These are phyloP conservation scores for Leucophenga maculata DNA, from an alignment of 2,888 invertebrate species.

Conservation along the genomic window DNA sequence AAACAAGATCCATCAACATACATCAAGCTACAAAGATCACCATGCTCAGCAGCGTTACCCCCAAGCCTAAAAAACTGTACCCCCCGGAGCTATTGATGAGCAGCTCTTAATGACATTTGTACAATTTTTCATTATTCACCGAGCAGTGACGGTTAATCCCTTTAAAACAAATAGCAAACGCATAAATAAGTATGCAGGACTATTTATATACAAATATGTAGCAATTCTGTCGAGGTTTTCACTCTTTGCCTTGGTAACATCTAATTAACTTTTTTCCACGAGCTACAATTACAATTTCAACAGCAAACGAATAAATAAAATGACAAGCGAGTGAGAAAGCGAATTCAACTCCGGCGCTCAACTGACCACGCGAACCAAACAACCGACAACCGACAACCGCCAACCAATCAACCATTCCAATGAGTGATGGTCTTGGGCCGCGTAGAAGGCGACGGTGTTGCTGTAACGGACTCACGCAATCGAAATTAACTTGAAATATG, in stretches of 20 bases:
- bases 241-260: slow-evolving; percentile 52
- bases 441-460: slow-evolving; percentile 21
- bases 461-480: slow-evolving; percentile 66
- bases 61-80: too few relatives aligned
- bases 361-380: background rate
- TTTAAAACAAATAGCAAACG: background rate
- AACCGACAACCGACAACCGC: background rate
- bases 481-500: slow-evolving; percentile 71
- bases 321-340: slow-evolving; percentile 7
- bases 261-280: slow-evolving; percentile 57
- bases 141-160: background rate
- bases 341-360: background rate
- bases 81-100: too few relatives aligned
- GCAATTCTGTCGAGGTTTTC: background rate
- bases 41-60: too few relatives aligned
- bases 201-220: background rate
- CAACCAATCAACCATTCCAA: slow-evolving; percentile 10
- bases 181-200: background rate
- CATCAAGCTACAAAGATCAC: too few relatives aligned
- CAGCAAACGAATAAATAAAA: slow-evolving; percentile 42
- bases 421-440: background rate
- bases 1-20: too few relatives aligned
- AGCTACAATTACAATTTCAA: slow-evolving; percentile 58
- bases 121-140: too few relatives aligned
- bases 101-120: too few relatives aligned